Evolutionary conservation across 2,888 invertebrate genomes (phyloP), one percentile per base, ranked within the genome.

Genomic region (Torymus texanus): DNA sequence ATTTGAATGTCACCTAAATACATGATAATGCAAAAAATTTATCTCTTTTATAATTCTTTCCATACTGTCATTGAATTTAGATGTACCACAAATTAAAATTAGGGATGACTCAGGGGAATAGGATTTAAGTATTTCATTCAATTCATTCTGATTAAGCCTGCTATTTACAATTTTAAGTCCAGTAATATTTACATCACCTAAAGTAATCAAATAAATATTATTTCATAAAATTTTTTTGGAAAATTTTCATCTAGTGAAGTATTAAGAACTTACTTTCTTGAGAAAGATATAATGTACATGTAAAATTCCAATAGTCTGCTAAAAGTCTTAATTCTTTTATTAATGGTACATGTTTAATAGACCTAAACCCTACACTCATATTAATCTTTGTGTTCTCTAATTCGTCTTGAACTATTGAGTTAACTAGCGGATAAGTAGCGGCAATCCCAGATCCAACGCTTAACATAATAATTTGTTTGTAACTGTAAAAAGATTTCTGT

Each of bases 381-480:
- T 85, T 78, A 73, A 89, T 66, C 77, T 77, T 85, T n/a, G 89
- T 88, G 61, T 89, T 87, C 79, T 90, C 90, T 2, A 74, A 77
- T 80, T 88, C 87, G 70, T 90, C 83, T 21, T 86, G 78, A 50
- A 88, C 72, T 68, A 89, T 86, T 18, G 86, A 81, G 82, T 83
- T 86, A 63, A 86, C 87, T 78, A 90, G 83, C 14, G 90, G 86
- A 84, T 87, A 89, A 77, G 88, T 80, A 65, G 85, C 87, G 14
- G 89, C 86, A 78, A 90, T 87, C 29, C 90, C 89, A 76, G 88
- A 88, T 58, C 90, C 90, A 65, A 89, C 88, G 78, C 87, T 85
- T 55, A 89, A 86, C 85, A 88, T 88, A 51, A 89, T 56, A 59
- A 89, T 85, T 51, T 86, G 79, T 75, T 83, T 85, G 80, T 84